Conservation (phyloP, 2,888 invertebrate genomes). For the Cataglyphis livida region DNA sequence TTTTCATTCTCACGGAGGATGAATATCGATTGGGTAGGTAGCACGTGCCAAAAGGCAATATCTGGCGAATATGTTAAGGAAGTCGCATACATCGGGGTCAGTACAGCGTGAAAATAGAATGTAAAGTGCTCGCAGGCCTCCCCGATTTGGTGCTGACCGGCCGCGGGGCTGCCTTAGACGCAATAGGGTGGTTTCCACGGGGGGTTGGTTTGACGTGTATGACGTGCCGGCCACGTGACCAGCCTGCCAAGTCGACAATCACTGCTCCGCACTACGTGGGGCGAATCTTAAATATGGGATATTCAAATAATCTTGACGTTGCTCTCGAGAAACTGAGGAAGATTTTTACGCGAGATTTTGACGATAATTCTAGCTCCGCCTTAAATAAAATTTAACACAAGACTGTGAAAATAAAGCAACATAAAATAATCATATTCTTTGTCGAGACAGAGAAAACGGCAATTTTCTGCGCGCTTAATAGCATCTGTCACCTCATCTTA, state of each 20-base stretch:
- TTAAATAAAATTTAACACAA: not conserved
- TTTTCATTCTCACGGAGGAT: constrained; percentile 63
- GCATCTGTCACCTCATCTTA: not conserved
- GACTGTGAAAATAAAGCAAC: not conserved
- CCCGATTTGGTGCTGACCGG: constrained; percentile 58
- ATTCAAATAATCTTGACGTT: constrained; percentile 82
- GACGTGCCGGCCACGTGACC: constrained; percentile 85
- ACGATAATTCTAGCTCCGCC: not conserved
- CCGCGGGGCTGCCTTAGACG: constrained; percentile 67
- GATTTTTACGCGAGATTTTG: not conserved
- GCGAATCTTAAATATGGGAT: constrained; percentile 84
- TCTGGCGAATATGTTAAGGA: constrained; percentile 81
- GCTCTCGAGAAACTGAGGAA: not conserved
- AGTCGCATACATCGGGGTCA: constrained; percentile 84
- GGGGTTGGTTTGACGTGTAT: constrained; percentile 84
- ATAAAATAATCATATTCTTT: not conserved
- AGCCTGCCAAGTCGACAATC: constrained; percentile 84
- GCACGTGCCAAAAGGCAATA: constrained; percentile 81
- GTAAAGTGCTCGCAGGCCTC: constrained; percentile 80
- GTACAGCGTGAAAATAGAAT: constrained; percentile 85
- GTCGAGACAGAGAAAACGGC: constrained; percentile 1
- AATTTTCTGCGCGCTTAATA: constrained; percentile 23
- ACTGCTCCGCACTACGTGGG: constrained; percentile 83
- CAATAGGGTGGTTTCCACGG: constrained; percentile 72
- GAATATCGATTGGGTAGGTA: constrained; percentile 74